Evolutionary conservation across 2,888 invertebrate genomes (phyloP).

Genomic region (Ophioninae sp.): DNA sequence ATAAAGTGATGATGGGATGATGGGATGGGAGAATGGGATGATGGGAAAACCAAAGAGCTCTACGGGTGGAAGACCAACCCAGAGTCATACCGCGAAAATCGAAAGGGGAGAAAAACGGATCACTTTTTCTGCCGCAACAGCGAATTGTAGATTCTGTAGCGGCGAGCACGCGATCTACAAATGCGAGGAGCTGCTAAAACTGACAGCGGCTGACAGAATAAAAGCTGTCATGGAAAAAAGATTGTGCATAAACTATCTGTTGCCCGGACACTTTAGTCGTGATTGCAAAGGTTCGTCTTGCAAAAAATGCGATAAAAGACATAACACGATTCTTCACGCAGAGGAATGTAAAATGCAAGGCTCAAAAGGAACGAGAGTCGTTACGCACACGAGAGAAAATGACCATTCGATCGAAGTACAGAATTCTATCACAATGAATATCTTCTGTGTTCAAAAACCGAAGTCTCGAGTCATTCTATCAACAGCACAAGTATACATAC

Average conservation of each 20-base stretch:
- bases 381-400: not conserved
- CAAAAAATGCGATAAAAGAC: constrained; percentile 59
- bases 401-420: not conserved
- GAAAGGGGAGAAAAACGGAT: constrained; percentile 28
- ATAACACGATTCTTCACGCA: constrained; percentile 59
- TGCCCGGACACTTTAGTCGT: constrained; percentile 50
- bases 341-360: constrained; percentile 11
- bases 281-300: constrained; percentile 60
- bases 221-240: constrained; percentile 40
- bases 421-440: constrained; percentile 20
- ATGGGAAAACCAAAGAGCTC: constrained; percentile 38
- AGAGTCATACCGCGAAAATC: constrained; percentile 6
- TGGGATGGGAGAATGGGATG: too few species aligned
- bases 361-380: constrained; percentile 1
- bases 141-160: constrained; percentile 46
- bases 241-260: constrained; percentile 66
- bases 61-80: constrained; percentile 10
- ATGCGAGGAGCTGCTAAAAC: constrained; percentile 50
- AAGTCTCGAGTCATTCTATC: constrained; percentile 44
- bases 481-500: constrained; percentile 27
- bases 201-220: constrained; percentile 40
- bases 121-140: constrained; percentile 26
- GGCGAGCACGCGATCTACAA: constrained; percentile 46
- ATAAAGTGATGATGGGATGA: constrained; percentile 59
- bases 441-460: constrained; percentile 40